Conservation (phyloP, 2,888 invertebrate genomes). For the Cheilosia pagana region DNA sequence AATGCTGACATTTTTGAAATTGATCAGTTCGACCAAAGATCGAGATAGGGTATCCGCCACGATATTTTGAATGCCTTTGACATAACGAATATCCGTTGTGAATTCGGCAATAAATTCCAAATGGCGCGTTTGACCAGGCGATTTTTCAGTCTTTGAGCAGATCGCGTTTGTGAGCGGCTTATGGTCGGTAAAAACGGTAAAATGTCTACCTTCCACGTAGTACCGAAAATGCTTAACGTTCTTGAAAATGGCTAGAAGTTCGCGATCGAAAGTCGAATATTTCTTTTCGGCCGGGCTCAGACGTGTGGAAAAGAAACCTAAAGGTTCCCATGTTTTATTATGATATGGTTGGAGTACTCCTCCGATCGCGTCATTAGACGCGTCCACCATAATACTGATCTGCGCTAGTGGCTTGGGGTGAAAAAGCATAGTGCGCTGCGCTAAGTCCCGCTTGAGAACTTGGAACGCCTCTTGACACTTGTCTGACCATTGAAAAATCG, state of each 20-base stretch:
- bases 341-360: conserved; percentile 28
- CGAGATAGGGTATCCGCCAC: conserved; percentile 17
- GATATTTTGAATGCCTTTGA: conserved; percentile 31
- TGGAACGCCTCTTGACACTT: conserved; percentile 23
- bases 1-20: conserved; percentile 13
- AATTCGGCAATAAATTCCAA: too few relatives aligned
- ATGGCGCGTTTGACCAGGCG: too few relatives aligned
- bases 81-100: too few relatives aligned
- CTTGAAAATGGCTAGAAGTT: conserved; percentile 34
- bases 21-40: conserved; percentile 8
- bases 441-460: conserved; percentile 4
- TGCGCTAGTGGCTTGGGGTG: conserved; percentile 17
- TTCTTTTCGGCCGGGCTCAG: conserved; percentile 21
- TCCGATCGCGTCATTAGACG: conserved; percentile 7
- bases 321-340: conserved; percentile 17
- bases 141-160: too few relatives aligned
- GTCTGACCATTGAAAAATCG: conserved; percentile 10
- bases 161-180: too few relatives aligned
- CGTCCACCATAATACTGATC: conserved; percentile 16
- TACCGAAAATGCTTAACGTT: conserved; percentile 17
- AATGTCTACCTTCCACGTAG: conserved; percentile 33
- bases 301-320: conserved; percentile 28
- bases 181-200: too few relatives aligned
- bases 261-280: conserved; percentile 21
- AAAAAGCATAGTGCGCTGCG: conserved; percentile 21